phyloP scores from a whole-genome alignment of 2,113 vertebrate species.

The Oreochromis tanganicae region DNA sequence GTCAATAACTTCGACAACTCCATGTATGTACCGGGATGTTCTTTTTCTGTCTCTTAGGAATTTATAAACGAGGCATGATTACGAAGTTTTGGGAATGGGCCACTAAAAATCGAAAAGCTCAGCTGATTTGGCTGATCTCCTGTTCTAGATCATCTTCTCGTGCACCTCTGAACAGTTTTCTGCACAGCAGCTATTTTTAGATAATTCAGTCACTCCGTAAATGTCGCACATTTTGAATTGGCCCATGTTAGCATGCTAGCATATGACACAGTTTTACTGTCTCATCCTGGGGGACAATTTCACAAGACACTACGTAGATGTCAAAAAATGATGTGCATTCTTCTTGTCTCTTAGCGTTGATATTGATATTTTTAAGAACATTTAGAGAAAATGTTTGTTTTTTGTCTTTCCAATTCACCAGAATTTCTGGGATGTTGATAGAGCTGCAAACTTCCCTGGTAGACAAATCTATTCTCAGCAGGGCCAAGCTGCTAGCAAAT shows the following conservation, averaged over 20 bases:
- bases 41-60: background rate
- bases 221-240: background rate
- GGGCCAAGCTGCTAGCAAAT: slow-evolving; percentile 35
- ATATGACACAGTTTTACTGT: background rate
- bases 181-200: background rate
- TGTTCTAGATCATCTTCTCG: background rate
- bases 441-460: slow-evolving; percentile 65
- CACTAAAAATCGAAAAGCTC: background rate
- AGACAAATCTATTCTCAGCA: slow-evolving; percentile 45
- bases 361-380: background rate
- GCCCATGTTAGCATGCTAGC: background rate
- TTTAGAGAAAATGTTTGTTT: background rate
- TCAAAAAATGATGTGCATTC: background rate
- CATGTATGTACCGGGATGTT: slow-evolving; percentile 73
- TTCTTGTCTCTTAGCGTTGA: background rate
- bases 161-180: background rate
- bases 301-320: background rate
- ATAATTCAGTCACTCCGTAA: background rate
- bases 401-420: slow-evolving; percentile 1
- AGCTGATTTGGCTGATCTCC: background rate
- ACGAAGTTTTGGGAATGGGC: background rate
- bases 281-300: background rate
- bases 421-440: slow-evolving; percentile 60
- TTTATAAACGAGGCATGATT: background rate
- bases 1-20: slow-evolving; percentile 95